These are phyloP conservation scores for Hipparchia sbordonii DNA, from an alignment of 2,888 invertebrate species.

Conservation along the genomic window DNA sequence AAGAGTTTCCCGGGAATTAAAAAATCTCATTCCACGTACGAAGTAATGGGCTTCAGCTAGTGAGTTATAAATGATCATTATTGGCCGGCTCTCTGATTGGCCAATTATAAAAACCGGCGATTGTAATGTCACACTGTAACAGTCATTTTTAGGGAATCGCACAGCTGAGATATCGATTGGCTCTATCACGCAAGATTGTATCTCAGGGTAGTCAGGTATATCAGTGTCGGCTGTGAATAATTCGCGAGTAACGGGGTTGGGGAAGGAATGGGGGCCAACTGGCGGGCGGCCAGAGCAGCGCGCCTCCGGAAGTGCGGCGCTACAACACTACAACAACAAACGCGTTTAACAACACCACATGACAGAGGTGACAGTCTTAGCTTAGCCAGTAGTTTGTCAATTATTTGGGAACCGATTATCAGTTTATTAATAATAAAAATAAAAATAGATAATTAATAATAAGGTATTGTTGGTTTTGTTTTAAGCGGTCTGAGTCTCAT, in stretches of 20 bases:
- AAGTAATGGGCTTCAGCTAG: too few species aligned
- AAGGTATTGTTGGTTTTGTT: too few species aligned
- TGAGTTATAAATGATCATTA: too few species aligned
- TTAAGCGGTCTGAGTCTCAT: too few species aligned
- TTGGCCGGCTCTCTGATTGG: too few species aligned
- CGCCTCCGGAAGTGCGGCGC: not conserved
- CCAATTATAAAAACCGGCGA: too few species aligned
- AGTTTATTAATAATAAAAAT: too few species aligned
- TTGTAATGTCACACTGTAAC: too few species aligned
- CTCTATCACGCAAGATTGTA: not conserved
- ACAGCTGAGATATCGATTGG: not conserved
- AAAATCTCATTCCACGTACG: too few species aligned
- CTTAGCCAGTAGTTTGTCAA: not conserved
- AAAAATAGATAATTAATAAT: too few species aligned
- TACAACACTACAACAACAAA: constrained; percentile 4
- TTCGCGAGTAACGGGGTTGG: constrained; percentile 49
- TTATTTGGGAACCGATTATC: too few species aligned
- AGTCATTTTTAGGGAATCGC: not conserved
- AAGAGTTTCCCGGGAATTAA: too few species aligned
- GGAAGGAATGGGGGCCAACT: not conserved
- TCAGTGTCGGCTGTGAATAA: constrained; percentile 49
- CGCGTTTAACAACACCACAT: not conserved
- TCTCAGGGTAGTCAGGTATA: not conserved
- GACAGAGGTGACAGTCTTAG: not conserved
- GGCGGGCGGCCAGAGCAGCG: constrained; percentile 2